A percentile compares a stretch with the other conserved stretches of the same genome.
Evolutionary conservation across 1,140 invertebrate genomes (phyloP).

Genomic region (Drosophila pruinosa): DNA sequence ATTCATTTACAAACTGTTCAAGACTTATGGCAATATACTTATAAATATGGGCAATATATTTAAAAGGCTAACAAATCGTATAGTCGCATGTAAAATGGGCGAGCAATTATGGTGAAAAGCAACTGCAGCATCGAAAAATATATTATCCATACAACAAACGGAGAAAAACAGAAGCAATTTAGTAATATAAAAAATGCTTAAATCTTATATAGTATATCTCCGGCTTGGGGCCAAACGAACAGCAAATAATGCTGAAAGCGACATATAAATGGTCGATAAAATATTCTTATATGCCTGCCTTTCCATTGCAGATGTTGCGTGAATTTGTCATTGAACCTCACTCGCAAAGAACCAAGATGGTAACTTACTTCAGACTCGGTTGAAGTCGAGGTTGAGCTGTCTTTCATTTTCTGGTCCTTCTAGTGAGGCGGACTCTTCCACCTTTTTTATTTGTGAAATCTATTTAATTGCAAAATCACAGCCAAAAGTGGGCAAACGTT

Average conservation of each 20-base stretch:
- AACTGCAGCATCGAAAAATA: constrained; percentile 13
- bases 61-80: constrained; percentile 1
- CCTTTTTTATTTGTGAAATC: constrained; percentile 49
- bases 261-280: constrained; percentile 46
- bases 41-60: constrained; percentile 29
- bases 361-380: background rate
- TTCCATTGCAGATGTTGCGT: constrained; percentile 53
- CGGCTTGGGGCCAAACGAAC: constrained; percentile 61
- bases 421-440: background rate
- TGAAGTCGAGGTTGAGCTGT: background rate
- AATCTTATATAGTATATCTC: background rate
- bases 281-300: constrained; percentile 18
- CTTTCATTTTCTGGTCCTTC: constrained; percentile 8
- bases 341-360: constrained; percentile 17
- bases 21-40: constrained; percentile 8
- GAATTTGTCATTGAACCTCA: constrained; percentile 74
- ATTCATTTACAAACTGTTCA: background rate
- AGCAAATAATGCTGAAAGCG: constrained; percentile 49
- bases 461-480: constrained; percentile 80
- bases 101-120: constrained; percentile 2
- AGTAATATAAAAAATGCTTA: background rate
- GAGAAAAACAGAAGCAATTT: background rate
- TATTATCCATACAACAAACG: background rate
- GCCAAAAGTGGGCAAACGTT: constrained; percentile 65
- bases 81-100: constrained; percentile 6